These are phyloP conservation scores for Saimiri boliviensis DNA, from an alignment of 2,113 vertebrate species.

Conservation along the genomic window DNA sequence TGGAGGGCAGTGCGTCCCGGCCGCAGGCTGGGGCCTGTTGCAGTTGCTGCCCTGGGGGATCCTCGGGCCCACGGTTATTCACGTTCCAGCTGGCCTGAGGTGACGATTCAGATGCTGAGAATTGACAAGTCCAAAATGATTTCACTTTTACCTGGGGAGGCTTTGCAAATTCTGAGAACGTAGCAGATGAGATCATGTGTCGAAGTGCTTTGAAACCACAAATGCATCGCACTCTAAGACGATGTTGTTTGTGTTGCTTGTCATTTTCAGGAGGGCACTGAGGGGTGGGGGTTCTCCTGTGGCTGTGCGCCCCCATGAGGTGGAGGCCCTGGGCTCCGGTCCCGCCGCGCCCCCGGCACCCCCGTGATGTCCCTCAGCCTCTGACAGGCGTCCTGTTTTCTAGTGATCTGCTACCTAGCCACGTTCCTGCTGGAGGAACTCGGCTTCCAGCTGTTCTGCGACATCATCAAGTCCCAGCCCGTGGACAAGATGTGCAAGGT, in stretches of 20 bases:
- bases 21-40: neutral
- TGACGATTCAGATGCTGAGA: neutral
- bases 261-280: accelerated
- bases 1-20: accelerated
- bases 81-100: too few species aligned
- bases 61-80: neutral
- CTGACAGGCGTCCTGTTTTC: constrained; percentile 47
- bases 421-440: constrained; percentile 90
- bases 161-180: neutral
- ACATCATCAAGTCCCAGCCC: constrained; percentile 89
- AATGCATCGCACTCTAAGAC: accelerated
- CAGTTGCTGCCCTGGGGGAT: neutral
- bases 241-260: accelerated
- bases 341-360: accelerated
- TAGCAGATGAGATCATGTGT: neutral
- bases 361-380: neutral
- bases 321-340: neutral
- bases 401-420: constrained; percentile 93
- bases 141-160: neutral
- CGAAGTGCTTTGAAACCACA: neutral
- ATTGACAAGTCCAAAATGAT: neutral
- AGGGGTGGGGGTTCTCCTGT: accelerated
- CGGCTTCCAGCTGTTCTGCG: constrained; percentile 87
- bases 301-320: accelerated
- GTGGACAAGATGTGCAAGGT: constrained; percentile 88